phyloP scores from a whole-genome alignment of 2,113 vertebrate genomes.

The Zosterops lateralis region DNA sequence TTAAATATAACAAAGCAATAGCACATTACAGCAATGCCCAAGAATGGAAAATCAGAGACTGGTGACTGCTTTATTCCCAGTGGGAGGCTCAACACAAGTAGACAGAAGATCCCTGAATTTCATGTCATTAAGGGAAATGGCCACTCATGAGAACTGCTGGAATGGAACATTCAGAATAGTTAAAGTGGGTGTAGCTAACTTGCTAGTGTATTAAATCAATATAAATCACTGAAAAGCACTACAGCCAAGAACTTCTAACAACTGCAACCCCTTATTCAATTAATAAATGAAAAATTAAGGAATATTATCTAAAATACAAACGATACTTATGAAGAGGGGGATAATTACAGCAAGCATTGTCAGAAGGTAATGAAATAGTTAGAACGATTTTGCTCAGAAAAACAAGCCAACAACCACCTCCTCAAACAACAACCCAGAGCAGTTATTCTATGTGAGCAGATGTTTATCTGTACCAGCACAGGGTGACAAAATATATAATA shows the following conservation, averaged over 20 bases:
- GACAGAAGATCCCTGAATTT: background rate
- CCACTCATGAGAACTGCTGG: background rate
- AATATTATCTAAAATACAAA: background rate
- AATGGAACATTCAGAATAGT: background rate
- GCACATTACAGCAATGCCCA: background rate
- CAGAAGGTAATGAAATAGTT: background rate
- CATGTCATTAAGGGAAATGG: background rate
- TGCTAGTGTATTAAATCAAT: background rate
- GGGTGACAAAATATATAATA: background rate
- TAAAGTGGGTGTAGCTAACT: background rate
- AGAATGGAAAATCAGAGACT: background rate
- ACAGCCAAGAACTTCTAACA: background rate
- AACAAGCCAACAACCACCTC: background rate
- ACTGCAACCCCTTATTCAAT: background rate
- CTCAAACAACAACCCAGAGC: background rate
- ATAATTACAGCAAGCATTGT: background rate
- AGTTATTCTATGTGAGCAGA: background rate
- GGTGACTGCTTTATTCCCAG: background rate
- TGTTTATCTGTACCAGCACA: background rate
- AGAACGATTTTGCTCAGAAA: background rate
- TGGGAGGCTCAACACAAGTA: background rate
- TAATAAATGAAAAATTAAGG: background rate
- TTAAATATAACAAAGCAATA: background rate
- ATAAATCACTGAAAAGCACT: background rate
- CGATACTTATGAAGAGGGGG: background rate